Evolutionary conservation across 2,113 vertebrate genomes (phyloP), one percentile per base, ranked within the genome.

Genomic region (Cranoglanis bouderius): DNA sequence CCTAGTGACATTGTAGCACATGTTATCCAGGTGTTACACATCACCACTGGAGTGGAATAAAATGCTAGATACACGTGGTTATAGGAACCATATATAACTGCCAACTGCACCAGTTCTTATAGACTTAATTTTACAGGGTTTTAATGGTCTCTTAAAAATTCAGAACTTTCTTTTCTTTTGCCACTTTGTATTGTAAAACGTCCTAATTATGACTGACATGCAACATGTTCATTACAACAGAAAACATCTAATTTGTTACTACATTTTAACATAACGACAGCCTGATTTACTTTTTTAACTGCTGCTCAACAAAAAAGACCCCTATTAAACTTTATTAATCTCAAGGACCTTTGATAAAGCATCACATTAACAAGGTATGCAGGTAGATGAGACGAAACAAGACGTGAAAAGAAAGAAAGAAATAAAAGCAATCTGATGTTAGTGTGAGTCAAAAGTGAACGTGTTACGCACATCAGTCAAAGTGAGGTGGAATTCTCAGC

Each of bases 291-390:
- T 90, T 85, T 90, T 90, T 88, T 85, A 87, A 91, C 75, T 55
- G 12, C 87, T 70, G 90, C 85, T 84, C 72, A 49, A 49, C 57
- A 89, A 65, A 88, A 89, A 78, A 75, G 83, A 88, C 88, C 88
- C 55, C 91, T 90, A 92, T 92, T 92, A 92, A 90, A 90, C 87
- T 89, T 80, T 46, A 65, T 21, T 84, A 89, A 81, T 90, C 82
- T 85, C 85, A 81, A 81, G 72, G 29, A 65, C 84, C 80, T 75
- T 63, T 51, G 82, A 74, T 70, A 77, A 87, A 85, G 89, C 55
- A 86, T 61, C 67, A 84, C 86, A 83, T 90, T 85, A 91, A 89
- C 74, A 89, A 82, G 65, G 81, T 83, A 61, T 77, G 63, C 51
- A 77, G 14, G 88, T 72, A 87, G 65, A 63, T 29, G 70, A 72